These are phyloP conservation scores for Gopherus evgoodei DNA, from an alignment of 2,113 vertebrate species.

Conservation along the genomic window DNA sequence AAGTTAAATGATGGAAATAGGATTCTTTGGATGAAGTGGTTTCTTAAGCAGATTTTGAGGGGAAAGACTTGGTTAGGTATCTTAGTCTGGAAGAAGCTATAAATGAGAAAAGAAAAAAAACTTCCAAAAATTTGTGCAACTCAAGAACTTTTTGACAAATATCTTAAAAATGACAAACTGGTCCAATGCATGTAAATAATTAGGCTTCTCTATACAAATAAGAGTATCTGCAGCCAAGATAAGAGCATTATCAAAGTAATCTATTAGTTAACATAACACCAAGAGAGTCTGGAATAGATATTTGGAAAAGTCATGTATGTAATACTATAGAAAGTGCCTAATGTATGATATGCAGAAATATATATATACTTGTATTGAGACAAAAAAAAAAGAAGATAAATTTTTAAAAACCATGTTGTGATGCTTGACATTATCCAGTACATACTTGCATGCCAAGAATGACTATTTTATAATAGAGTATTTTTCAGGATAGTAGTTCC, in stretches of 20 bases:
- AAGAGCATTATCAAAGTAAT: background rate
- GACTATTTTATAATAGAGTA: background rate
- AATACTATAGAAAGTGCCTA: background rate
- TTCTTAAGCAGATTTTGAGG: background rate
- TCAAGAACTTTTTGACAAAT: background rate
- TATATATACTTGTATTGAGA: background rate
- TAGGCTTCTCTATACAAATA: background rate
- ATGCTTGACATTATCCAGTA: background rate
- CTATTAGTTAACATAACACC: background rate
- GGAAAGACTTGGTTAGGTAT: background rate
- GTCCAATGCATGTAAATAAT: accelerated
- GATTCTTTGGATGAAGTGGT: background rate
- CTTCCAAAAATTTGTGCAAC: background rate
- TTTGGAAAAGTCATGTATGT: background rate
- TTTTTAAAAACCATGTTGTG: background rate
- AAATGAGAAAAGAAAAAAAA: background rate
- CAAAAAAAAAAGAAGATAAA: background rate
- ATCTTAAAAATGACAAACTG: background rate
- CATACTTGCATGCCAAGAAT: background rate
- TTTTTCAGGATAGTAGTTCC: background rate
- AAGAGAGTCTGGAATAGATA: background rate
- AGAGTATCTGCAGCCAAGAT: background rate
- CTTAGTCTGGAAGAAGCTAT: background rate
- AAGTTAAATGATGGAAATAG: background rate
- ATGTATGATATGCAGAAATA: background rate